phyloP scores from a whole-genome alignment of 2,113 vertebrate genomes.

The Tragelaphus buxtoni region DNA sequence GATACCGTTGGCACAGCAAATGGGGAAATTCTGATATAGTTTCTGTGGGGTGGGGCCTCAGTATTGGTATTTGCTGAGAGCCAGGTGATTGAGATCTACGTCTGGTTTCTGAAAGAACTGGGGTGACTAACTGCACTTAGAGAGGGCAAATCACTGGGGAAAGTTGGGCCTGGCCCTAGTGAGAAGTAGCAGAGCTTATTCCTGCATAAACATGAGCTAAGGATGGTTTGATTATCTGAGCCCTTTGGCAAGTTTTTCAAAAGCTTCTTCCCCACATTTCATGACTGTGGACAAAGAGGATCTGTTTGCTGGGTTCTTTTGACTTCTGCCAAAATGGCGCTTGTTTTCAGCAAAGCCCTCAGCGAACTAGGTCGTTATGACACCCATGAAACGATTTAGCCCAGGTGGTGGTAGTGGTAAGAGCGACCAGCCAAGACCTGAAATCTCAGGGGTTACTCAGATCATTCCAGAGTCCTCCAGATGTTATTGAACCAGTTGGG shows the following conservation, averaged over 20 bases:
- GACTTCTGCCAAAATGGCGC: not conserved
- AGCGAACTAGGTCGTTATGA: not conserved
- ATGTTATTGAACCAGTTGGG: not conserved
- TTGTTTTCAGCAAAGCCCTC: not conserved
- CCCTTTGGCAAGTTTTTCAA: not conserved
- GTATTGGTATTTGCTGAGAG: not conserved
- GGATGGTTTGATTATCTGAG: not conserved
- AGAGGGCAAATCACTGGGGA: not conserved
- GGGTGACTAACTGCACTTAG: not conserved
- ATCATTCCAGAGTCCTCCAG: not conserved
- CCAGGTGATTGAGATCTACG: not conserved
- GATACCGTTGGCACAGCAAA: not conserved
- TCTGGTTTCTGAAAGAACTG: not conserved
- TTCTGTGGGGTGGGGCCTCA: constrained; percentile 2
- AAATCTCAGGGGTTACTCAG: not conserved
- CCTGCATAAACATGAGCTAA: not conserved
- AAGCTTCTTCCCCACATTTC: not conserved
- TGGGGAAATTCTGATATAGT: constrained; percentile 15
- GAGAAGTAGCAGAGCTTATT: not conserved
- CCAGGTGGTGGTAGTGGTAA: not conserved
- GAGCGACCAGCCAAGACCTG: not conserved
- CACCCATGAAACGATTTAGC: not conserved
- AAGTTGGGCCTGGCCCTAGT: not conserved
- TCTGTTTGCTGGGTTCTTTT: not conserved
- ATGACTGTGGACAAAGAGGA: not conserved